phyloP scores from a whole-genome alignment of 2,797 vertebrate genomes.

The Xerus rutilus region DNA sequence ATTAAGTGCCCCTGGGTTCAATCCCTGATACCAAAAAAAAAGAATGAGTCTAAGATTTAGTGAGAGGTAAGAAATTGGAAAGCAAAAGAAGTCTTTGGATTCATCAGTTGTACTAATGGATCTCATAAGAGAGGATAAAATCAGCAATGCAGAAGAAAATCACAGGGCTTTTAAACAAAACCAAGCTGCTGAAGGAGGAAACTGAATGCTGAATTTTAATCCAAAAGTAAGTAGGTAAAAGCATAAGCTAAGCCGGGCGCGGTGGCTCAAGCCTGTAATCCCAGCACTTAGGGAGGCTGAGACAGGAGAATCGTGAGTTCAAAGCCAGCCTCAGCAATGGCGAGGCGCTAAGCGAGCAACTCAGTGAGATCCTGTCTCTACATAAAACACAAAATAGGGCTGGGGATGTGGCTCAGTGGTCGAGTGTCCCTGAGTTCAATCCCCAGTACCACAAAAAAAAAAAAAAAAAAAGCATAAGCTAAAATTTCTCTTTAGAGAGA shows the following conservation, averaged over 20 bases:
- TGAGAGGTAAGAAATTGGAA: background rate
- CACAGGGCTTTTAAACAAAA: background rate
- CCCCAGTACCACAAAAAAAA: too few relatives aligned
- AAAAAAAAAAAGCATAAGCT: background rate
- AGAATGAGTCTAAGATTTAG: background rate
- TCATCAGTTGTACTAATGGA: background rate
- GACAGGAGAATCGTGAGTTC: too few relatives aligned
- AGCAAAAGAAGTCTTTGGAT: slow-evolving; percentile 36
- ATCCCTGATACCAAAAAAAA: too few relatives aligned
- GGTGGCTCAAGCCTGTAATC: too few relatives aligned
- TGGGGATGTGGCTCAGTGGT: too few relatives aligned
- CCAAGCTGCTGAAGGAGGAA: background rate
- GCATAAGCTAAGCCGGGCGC: slow-evolving; percentile 1
- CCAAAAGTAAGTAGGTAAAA: background rate
- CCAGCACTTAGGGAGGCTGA: too few relatives aligned
- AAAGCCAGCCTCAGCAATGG: too few relatives aligned
- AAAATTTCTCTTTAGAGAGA: background rate
- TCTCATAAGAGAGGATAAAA: background rate
- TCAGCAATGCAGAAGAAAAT: background rate
- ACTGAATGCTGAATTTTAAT: background rate
- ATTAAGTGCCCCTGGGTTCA: too few relatives aligned
- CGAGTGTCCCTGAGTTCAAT: too few relatives aligned
- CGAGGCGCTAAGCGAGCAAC: too few relatives aligned
- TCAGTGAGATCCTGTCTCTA: too few relatives aligned
- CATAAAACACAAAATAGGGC: too few relatives aligned